Conservation (phyloP, 2,888 invertebrate species). For the Nymphalis c-album region DNA sequence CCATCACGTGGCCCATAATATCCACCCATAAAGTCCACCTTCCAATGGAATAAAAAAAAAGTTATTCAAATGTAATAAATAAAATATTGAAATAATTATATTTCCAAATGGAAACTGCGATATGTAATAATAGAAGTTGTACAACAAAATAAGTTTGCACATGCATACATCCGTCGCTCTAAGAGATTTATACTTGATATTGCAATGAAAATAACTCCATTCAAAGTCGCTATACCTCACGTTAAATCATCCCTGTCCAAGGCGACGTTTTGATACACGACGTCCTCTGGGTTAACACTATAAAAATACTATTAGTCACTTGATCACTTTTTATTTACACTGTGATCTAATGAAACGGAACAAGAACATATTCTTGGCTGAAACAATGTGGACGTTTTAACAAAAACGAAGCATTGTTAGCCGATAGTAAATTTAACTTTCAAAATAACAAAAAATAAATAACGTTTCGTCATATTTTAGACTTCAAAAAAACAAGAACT, state of each 20-base stretch:
- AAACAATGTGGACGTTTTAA: too few relatives aligned
- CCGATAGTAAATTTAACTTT: too few relatives aligned
- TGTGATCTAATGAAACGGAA: constrained; percentile 4
- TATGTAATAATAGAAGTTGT: neutral
- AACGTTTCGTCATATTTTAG: too few relatives aligned
- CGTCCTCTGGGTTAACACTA: constrained; percentile 18
- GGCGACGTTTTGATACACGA: constrained; percentile 26
- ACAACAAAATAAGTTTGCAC: constrained; percentile 1
- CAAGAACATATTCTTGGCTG: neutral
- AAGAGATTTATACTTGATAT: constrained; percentile 24
- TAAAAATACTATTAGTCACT: constrained; percentile 8
- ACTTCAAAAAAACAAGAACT: too few relatives aligned
- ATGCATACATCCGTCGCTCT: constrained; percentile 15
- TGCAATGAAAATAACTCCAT: constrained; percentile 39
- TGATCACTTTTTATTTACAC: constrained; percentile 17
- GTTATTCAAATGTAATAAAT: too few relatives aligned
- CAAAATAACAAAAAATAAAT: too few relatives aligned
- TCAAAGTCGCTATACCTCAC: constrained; percentile 46
- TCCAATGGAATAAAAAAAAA: too few relatives aligned
- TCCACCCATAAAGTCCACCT: too few relatives aligned
- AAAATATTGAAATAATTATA: too few relatives aligned
- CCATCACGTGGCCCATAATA: too few relatives aligned
- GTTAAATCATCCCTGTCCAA: constrained; percentile 48
- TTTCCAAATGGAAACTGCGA: neutral
- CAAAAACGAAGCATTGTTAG: too few relatives aligned